These are phyloP conservation scores for Aricia agestis DNA, from an alignment of 1,140 invertebrate genomes.

Conservation along the genomic window DNA sequence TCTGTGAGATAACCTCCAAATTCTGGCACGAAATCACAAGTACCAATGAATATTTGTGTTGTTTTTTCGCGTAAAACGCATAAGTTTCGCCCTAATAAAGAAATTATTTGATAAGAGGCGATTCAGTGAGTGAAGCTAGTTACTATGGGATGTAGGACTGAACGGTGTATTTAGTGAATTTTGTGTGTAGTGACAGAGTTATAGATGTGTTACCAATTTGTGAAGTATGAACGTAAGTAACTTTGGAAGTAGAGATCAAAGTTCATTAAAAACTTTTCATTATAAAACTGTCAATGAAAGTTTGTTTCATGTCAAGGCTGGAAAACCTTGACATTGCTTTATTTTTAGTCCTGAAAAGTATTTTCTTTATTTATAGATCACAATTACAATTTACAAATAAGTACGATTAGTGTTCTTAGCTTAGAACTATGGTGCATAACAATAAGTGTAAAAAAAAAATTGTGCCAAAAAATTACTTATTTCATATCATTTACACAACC, in stretches of 20 bases:
- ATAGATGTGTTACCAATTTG: not conserved
- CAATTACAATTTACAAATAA: no score
- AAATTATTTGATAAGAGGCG: not conserved
- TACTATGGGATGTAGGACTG: not conserved
- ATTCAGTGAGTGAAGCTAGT: not conserved
- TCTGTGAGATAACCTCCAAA: conserved; percentile 69
- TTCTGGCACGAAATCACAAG: conserved; percentile 40
- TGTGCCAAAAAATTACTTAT: no score
- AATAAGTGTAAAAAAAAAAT: no score
- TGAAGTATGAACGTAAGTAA: not conserved
- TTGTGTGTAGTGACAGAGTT: not conserved
- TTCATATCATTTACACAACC: no score
- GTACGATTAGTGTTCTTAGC: no score
- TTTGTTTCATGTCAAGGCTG: not conserved
- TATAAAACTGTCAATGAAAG: not conserved
- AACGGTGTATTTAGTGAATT: conserved; percentile 1
- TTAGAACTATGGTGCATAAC: no score
- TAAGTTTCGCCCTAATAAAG: not conserved
- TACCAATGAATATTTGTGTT: conserved; percentile 32
- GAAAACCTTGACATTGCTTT: not conserved
- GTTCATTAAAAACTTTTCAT: not conserved
- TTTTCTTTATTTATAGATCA: no score
- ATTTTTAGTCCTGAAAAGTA: not conserved
- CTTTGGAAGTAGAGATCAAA: not conserved
- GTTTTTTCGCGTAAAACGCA: conserved; percentile 8